phyloP scores from a whole-genome alignment of 2,797 vertebrate species.

The Carcharodon carcharias region DNA sequence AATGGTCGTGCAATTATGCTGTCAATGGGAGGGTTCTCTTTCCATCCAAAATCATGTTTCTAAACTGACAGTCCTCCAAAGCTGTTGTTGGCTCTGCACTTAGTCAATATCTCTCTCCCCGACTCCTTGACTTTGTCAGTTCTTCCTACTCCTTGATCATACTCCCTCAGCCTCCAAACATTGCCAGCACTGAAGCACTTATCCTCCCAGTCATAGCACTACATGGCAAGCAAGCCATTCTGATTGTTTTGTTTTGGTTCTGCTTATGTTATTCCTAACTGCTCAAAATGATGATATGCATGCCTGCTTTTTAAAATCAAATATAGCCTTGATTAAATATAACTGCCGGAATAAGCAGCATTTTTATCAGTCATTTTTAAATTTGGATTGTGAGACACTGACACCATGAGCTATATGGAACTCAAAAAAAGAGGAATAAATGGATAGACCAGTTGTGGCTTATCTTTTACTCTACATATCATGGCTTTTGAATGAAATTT shows the following conservation, averaged over 20 bases:
- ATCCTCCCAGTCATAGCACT: neutral
- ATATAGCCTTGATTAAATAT: neutral
- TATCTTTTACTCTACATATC: neutral
- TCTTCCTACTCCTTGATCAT: neutral
- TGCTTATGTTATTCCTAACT: neutral
- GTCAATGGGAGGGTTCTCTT: neutral
- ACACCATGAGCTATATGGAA: neutral
- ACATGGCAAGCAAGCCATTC: neutral
- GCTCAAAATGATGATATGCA: neutral
- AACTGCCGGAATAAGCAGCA: neutral
- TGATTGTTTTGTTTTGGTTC: neutral
- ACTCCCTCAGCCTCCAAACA: neutral
- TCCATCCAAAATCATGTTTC: slow-evolving; percentile 8
- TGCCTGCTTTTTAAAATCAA: neutral
- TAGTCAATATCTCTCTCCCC: slow-evolving; percentile 1
- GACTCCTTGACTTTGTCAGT: neutral
- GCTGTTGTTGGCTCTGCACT: neutral
- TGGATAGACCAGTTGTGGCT: neutral
- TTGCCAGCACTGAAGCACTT: neutral
- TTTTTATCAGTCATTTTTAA: neutral
- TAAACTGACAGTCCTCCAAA: slow-evolving; percentile 8
- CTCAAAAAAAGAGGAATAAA: neutral
- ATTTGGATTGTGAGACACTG: neutral
- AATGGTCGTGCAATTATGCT: neutral
- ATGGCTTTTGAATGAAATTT: neutral